These are phyloP conservation scores for Plecturocebus donacophilus DNA, from an alignment of 2,113 vertebrate genomes.

Conservation along the genomic window DNA sequence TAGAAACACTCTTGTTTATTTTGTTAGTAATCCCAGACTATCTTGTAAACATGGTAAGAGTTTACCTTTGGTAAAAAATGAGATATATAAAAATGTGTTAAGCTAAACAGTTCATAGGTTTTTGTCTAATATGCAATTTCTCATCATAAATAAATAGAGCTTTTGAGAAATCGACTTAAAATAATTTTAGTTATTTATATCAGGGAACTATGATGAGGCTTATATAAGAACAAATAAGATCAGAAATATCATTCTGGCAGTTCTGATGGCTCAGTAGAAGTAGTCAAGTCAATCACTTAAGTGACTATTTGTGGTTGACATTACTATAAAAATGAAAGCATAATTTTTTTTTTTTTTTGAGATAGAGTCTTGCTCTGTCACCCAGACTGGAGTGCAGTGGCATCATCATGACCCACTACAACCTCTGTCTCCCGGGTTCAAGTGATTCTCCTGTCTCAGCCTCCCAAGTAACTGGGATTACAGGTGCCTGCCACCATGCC, in stretches of 20 bases:
- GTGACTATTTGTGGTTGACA: neutral
- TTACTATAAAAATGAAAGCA: neutral
- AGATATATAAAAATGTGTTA: constrained; percentile 59
- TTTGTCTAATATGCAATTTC: constrained; percentile 35
- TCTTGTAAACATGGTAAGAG: constrained; percentile 64
- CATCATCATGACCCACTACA: too few relatives aligned
- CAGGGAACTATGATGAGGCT: neutral
- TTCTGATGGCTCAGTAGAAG: neutral
- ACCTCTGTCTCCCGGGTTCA: too few relatives aligned
- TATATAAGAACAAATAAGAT: neutral
- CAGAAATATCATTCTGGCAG: neutral
- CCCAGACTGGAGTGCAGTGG: too few relatives aligned
- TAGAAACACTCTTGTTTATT: constrained; percentile 65
- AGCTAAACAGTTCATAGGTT: constrained; percentile 41
- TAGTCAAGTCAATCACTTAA: neutral
- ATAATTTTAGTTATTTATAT: neutral
- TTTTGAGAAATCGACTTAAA: constrained; percentile 32
- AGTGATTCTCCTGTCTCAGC: too few relatives aligned
- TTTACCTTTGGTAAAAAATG: constrained; percentile 41
- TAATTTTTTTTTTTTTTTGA: neutral
- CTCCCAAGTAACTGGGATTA: too few relatives aligned
- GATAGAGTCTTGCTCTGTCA: too few relatives aligned
- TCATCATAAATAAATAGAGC: neutral
- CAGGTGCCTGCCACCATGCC: too few relatives aligned
- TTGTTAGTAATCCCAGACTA: constrained; percentile 62